A percentile compares a stretch with the other conserved stretches of the same genome.
phyloP scores from a whole-genome alignment of 2,888 invertebrate genomes.

The Pristionchus arcanus region DNA sequence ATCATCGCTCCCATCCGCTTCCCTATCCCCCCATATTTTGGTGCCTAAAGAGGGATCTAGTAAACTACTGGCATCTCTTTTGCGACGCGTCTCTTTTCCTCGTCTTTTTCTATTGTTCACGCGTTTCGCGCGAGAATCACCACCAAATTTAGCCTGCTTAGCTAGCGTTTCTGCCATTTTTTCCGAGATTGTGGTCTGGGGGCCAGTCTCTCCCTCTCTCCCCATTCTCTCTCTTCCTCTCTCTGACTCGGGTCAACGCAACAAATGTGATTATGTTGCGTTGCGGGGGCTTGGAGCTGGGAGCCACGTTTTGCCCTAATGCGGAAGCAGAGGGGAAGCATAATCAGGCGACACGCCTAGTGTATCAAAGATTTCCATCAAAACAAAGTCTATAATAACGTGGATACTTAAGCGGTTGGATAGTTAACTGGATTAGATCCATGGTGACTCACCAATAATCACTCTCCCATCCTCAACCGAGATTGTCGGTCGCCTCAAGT shows the following conservation, averaged over 20 bases:
- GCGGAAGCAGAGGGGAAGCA: slow-evolving; percentile 28
- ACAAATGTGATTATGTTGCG: slow-evolving; percentile 38
- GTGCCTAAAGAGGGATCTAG: background rate
- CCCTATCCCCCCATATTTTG: background rate
- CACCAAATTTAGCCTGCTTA: background rate
- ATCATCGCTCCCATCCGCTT: background rate
- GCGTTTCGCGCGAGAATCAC: background rate
- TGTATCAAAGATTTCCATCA: too few species aligned
- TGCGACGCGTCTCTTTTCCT: background rate
- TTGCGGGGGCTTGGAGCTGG: background rate
- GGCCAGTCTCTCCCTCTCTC: background rate
- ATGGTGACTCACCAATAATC: slow-evolving; percentile 71
- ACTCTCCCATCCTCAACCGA: slow-evolving; percentile 77
- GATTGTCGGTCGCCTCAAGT: slow-evolving; percentile 75
- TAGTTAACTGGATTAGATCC: too few species aligned
- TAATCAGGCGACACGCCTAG: background rate
- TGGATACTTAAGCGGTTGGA: background rate
- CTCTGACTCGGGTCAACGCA: slow-evolving; percentile 19
- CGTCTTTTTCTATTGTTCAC: slow-evolving; percentile 1
- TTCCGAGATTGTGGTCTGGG: background rate
- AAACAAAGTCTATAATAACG: background rate
- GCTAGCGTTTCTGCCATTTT: background rate
- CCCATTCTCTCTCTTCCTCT: background rate
- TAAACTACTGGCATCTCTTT: background rate
- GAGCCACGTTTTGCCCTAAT: slow-evolving; percentile 32